Evolutionary conservation across 2,888 invertebrate species (phyloP), one percentile per base, ranked within the genome.

Genomic region (Leptura quadrifasciata): DNA sequence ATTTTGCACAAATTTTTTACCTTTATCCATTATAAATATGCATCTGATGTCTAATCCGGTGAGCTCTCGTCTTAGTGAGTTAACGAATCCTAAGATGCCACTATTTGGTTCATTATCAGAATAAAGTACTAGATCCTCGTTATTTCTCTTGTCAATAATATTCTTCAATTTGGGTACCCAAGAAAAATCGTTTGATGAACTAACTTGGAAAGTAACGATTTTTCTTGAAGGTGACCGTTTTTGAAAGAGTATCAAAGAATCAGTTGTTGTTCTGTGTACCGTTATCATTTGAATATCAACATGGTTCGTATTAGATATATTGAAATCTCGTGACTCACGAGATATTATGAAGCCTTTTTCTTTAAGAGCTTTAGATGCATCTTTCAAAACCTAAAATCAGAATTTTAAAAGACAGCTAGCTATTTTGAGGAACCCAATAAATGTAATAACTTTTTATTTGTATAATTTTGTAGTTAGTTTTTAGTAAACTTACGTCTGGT

Each of bases 21-120:
- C 94, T 65, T 90, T 65, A 18, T 82, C 79, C 61, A 93, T 93
- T 75, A 92, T 87, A 24, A 94, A 90, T 8, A 95, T 88, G 72
- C 89, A 88, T 63, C 88, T 86, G 17, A 89, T 84, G 0, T 87
- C 84, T 55, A 85, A 84, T 24, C 88, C 88, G 67, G 91, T 91
- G 0, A 91, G 90, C 86, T 94, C 94, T 83, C 91, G 91, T 77
- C 92, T 88, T 4, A 95, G 86, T 87, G 95, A 95, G 82, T 94
- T 94, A 0, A 93, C 90, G 74, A 95, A 88, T 18, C 98, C 99
- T 83, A 94, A 87, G 0, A 98, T 90, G 15, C 99, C 99, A 86
- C 92, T 95, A 9, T 93, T 89, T 2, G 91, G 90, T 72, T 94
- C 93, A 79, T 93, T 92, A 87, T 94, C 92, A 0, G 93, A 90